Conservation (phyloP, 2,797 vertebrate genomes). For the Mus caroli region DNA sequence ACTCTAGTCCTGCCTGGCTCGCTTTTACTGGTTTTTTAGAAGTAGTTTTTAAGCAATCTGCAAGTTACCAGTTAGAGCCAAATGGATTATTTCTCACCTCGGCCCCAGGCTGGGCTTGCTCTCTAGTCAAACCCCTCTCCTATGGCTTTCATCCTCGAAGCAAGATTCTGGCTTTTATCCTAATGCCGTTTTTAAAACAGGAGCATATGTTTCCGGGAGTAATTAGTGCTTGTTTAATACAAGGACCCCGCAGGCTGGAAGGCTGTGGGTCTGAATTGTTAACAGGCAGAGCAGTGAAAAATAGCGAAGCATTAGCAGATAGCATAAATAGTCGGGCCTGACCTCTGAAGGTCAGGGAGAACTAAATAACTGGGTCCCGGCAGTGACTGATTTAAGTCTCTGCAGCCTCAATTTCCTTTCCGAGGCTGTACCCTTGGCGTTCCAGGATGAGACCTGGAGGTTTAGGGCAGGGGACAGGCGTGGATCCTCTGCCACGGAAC, state of each 20-base stretch:
- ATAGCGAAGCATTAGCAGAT: conserved; percentile 90
- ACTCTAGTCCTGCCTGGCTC: neutral
- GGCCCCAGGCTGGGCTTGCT: neutral
- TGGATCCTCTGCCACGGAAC: neutral
- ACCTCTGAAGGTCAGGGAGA: conserved; percentile 90
- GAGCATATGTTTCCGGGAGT: conserved; percentile 86
- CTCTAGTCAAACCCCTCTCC: neutral
- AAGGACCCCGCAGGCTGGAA: conserved; percentile 85
- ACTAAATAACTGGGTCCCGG: conserved; percentile 91
- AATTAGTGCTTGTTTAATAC: conserved; percentile 90
- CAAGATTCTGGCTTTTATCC: conserved; percentile 40
- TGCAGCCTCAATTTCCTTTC: conserved; percentile 88
- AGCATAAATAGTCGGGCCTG: conserved; percentile 91
- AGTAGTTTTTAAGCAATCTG: neutral
- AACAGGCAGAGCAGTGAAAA: conserved; percentile 88
- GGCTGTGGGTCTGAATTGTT: conserved; percentile 90
- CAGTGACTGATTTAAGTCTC: conserved; percentile 90
- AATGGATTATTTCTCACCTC: neutral
- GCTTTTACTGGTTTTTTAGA: neutral
- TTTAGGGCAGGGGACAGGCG: conserved; percentile 28
- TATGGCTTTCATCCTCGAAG: conserved; percentile 59
- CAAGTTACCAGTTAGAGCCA: neutral
- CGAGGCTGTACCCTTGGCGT: conserved; percentile 77
- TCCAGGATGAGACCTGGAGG: conserved; percentile 74
- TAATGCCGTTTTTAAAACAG: conserved; percentile 83